Conservation (phyloP, 2,113 vertebrate genomes). For the Otus sunia region DNA sequence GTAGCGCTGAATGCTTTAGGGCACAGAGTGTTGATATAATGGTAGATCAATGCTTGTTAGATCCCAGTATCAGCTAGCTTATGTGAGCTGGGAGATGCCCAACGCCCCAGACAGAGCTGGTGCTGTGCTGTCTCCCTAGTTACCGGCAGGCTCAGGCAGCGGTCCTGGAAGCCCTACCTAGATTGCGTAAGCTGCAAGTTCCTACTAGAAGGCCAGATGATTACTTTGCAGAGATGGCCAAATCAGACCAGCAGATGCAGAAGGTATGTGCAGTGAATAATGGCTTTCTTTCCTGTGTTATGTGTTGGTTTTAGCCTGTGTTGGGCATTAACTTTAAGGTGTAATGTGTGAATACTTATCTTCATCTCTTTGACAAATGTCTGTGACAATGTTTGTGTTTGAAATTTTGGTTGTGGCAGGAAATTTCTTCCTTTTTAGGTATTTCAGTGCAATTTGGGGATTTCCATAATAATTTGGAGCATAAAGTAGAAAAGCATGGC, state of each 20-base stretch:
- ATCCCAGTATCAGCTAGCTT: background rate
- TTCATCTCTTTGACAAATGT: background rate
- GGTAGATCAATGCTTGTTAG: background rate
- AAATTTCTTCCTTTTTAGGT: background rate
- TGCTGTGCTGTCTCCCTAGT: conserved; percentile 63
- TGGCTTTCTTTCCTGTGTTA: background rate
- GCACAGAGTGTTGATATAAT: background rate
- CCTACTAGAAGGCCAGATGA: conserved; percentile 89
- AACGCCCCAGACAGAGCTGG: background rate
- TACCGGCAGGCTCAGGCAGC: conserved; percentile 93
- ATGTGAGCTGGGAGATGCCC: background rate
- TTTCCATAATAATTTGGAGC: background rate
- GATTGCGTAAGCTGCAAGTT: conserved; percentile 79
- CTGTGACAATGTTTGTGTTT: background rate
- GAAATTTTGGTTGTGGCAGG: background rate
- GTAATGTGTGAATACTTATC: background rate
- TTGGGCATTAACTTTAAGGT: background rate
- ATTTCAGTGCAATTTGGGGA: background rate
- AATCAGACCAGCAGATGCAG: conserved; percentile 98
- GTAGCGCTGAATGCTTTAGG: background rate
- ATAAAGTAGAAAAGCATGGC: background rate
- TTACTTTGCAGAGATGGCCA: conserved; percentile 99
- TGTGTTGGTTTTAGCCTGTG: background rate
- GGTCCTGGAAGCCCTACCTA: conserved; percentile 85
- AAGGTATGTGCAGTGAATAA: conserved; percentile 78